A percentile compares a stretch with the other conserved stretches of the same genome.
Evolutionary conservation across 2,888 invertebrate species (phyloP).

Genomic region (Lottia gigantea): DNA sequence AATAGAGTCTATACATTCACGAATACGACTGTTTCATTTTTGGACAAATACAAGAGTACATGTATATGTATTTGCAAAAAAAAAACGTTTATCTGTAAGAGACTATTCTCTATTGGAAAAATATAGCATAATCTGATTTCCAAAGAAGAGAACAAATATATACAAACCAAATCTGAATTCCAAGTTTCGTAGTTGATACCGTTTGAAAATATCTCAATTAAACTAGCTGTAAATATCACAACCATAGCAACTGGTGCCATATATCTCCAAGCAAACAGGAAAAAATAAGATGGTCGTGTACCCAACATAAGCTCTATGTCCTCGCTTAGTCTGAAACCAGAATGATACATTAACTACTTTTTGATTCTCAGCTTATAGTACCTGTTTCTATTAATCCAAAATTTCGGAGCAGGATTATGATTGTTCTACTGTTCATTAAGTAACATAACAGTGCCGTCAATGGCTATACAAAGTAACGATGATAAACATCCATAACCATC

Average conservation of each 20-base stretch:
- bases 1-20: no score
- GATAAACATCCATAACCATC: no score
- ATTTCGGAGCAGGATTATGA: no score
- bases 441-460: no score
- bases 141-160: not conserved
- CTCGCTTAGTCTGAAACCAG: conserved; percentile 43
- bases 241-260: conserved; percentile 48
- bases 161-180: conserved; percentile 45
- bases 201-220: conserved; percentile 43
- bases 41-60: not conserved
- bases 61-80: no score
- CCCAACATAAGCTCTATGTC: conserved; percentile 53
- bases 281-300: conserved; percentile 42
- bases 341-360: not conserved
- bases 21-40: not conserved
- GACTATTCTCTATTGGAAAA: no score
- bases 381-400: no score
- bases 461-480: no score
- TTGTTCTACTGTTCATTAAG: no score
- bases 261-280: conserved; percentile 49
- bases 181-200: conserved; percentile 48
- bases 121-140: no score
- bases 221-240: conserved; percentile 45
- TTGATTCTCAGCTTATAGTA: no score
- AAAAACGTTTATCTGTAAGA: no score